These are phyloP conservation scores for Pygoscelis antarcticus DNA, from an alignment of 2,113 vertebrate species.

Conservation along the genomic window DNA sequence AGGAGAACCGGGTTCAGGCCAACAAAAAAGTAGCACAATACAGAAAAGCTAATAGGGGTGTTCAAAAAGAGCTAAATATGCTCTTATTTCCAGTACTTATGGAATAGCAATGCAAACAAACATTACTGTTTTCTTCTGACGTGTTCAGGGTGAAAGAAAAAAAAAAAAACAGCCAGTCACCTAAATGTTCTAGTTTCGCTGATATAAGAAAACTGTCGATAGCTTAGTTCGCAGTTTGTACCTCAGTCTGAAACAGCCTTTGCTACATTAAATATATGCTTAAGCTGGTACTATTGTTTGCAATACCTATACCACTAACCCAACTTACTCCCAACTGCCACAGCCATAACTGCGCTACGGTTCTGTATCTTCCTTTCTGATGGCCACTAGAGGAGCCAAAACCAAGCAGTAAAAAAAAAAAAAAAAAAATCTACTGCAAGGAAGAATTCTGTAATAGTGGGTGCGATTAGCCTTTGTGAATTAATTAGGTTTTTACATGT, in stretches of 20 bases:
- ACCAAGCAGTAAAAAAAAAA: background rate
- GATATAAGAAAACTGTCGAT: background rate
- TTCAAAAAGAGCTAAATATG: background rate
- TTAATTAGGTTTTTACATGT: background rate
- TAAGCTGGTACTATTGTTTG: background rate
- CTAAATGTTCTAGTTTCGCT: background rate
- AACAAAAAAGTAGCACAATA: background rate
- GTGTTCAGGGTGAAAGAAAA: background rate
- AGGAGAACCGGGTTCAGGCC: background rate
- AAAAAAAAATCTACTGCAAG: background rate
- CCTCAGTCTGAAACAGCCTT: background rate
- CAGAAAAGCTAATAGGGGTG: background rate
- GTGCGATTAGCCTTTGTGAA: background rate
- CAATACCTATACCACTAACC: background rate
- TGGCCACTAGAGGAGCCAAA: background rate
- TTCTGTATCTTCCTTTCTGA: background rate
- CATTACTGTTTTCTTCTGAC: background rate
- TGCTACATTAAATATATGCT: background rate
- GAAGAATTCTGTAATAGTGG: background rate
- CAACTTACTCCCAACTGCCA: background rate
- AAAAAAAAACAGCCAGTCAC: background rate
- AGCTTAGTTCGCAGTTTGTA: background rate
- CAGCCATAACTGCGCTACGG: fast-evolving
- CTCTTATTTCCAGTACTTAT: background rate
- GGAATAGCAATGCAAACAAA: background rate